Conservation (phyloP, 2,113 vertebrate species). For the Sinosuthora webbiana region DNA sequence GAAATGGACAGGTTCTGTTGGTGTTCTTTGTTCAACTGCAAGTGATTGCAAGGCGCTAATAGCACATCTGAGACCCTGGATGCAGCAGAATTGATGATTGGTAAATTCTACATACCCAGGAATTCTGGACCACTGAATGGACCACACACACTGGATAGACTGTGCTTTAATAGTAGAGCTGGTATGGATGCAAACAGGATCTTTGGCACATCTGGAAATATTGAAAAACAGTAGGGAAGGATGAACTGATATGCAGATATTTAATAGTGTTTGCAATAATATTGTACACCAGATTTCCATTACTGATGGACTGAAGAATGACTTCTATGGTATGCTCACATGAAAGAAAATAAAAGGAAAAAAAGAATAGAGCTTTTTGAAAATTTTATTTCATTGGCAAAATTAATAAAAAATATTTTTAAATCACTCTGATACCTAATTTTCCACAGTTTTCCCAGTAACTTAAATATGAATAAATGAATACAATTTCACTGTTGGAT, state of each 20-base stretch:
- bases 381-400: background rate
- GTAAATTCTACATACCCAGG: background rate
- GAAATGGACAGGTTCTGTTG: background rate
- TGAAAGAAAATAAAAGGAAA: background rate
- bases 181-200: background rate
- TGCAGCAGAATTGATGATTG: background rate
- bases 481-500: background rate
- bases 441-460: background rate
- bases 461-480: background rate
- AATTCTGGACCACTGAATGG: background rate
- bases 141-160: background rate
- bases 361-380: background rate
- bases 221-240: background rate
- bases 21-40: background rate
- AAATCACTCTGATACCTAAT: background rate
- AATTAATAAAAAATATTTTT: background rate
- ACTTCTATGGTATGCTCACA: background rate
- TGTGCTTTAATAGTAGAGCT: background rate
- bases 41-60: background rate
- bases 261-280: background rate
- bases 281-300: background rate
- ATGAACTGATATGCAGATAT: background rate
- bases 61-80: background rate
- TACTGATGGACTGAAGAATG: background rate
- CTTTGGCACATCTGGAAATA: background rate